Evolutionary conservation across 2,113 vertebrate genomes (phyloP), one percentile per base, ranked within the genome.

Genomic region (Aegithalos caudatus): DNA sequence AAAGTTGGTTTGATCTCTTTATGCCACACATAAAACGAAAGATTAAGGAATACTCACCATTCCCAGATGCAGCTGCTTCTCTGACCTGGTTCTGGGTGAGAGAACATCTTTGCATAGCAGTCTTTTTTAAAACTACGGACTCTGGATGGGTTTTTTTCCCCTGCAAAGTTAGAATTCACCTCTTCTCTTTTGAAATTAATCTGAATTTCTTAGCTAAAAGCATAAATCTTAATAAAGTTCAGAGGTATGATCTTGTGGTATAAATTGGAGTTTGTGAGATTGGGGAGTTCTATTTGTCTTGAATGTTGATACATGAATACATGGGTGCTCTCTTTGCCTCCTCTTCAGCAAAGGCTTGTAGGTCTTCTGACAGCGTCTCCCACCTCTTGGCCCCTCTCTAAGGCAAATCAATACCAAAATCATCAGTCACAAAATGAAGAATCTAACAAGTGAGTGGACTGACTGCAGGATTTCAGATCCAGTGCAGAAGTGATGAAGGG

Each of bases 1-100:
- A 78, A 87, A 91, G 62, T 54, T 87, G 21, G 27, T 90, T 94
- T 91, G 60, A 92, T 91, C 54, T 66, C 60, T 96, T 92, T 95
- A 58, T 92, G 90, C 74, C 27, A 2, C 33, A 88, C 40, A 76
- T 80, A 62, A 88, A 95, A 64, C 40, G 73, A 85, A 89, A 94
- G 71, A 85, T 78, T 86, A 91, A 95, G 77, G 58, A 95, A 35
- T 47, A 64, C 9, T 90, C 1, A 0, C 45, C 50, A 56, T 88
- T 94, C 79, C 54, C 64, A 50, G 54, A 50, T 80, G 60, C 22
- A 88, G 21, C 50, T 88, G 14, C 35, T 90, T 88, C 74, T 93
- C 54, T 93, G 58, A 73, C 91, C 35, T 80, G 66, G 29, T 38
- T 93, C 42, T 76, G 29, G 51, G 73, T 6, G 1, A 67, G 6